Evolutionary conservation across 2,888 invertebrate species (phyloP).

Genomic region (Heliconius cydno): DNA sequence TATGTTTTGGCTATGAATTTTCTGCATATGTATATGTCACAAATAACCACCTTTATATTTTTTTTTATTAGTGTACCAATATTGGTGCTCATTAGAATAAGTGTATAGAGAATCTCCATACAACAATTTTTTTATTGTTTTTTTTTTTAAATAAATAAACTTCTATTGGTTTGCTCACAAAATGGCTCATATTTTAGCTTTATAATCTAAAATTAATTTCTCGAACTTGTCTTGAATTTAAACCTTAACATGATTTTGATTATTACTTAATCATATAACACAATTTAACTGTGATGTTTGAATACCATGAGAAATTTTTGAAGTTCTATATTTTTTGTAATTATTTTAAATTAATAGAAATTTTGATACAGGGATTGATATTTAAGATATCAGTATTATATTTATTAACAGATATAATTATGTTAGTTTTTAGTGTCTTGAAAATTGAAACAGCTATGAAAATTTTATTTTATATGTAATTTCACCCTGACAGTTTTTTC

Average conservation of each 20-base stretch:
- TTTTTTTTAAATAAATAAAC: neutral
- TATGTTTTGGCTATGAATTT: conserved; percentile 29
- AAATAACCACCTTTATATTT: conserved; percentile 17
- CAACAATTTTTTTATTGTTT: neutral
- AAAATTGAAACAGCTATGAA: too few species aligned
- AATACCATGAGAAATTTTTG: neutral
- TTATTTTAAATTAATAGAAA: neutral
- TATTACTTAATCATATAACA: neutral
- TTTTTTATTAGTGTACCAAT: conserved; percentile 34
- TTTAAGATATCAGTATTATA: neutral
- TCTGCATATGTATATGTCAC: conserved; percentile 36
- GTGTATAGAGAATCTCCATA: conserved; percentile 30
- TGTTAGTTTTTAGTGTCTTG: too few species aligned
- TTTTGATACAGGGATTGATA: neutral
- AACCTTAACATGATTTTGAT: neutral
- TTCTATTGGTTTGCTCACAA: neutral
- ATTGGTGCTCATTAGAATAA: conserved; percentile 38
- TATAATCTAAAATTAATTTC: neutral
- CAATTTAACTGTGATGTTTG: neutral
- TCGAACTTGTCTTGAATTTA: neutral
- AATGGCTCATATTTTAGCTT: conserved; percentile 1
- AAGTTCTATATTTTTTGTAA: neutral
- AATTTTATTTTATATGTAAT: neutral
- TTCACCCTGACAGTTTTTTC: neutral
- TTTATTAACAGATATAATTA: neutral